Evolutionary conservation across 2,797 vertebrate genomes (phyloP).

Genomic region (Fistularia tabacaria): DNA sequence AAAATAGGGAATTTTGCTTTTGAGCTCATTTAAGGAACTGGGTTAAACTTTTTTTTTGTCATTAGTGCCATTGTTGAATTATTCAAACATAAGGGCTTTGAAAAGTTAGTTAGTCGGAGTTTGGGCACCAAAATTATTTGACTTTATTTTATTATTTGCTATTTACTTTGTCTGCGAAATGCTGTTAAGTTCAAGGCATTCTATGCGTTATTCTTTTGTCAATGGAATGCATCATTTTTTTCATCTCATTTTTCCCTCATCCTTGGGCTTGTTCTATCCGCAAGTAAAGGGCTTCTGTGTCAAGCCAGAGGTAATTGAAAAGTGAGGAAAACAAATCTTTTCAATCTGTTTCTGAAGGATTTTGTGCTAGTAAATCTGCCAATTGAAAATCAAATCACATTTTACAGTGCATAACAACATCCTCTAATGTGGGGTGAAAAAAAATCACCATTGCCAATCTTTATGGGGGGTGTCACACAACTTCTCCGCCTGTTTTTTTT

Average conservation of each 20-base stretch:
- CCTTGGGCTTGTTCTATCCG: constrained; percentile 34
- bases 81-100: constrained; percentile 22
- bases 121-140: constrained; percentile 1
- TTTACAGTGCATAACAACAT: constrained; percentile 52
- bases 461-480: constrained; percentile 38
- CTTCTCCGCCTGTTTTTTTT: constrained; percentile 30
- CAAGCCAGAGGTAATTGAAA: constrained; percentile 66
- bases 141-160: constrained; percentile 7
- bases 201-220: constrained; percentile 28
- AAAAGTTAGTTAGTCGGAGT: constrained; percentile 13
- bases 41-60: constrained; percentile 41
- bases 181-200: constrained; percentile 24
- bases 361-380: constrained; percentile 52
- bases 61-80: constrained; percentile 21
- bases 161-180: constrained; percentile 29
- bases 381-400: constrained; percentile 63
- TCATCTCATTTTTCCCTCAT: constrained; percentile 32
- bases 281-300: constrained; percentile 38
- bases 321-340: constrained; percentile 66
- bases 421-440: constrained; percentile 34
- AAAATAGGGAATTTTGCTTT: constrained; percentile 51
- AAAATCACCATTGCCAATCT: constrained; percentile 46
- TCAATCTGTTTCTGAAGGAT: constrained; percentile 63
- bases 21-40: constrained; percentile 54
- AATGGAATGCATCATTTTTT: constrained; percentile 17